Evolutionary conservation across 2,113 vertebrate species (phyloP).

Genomic region (Onychostruthus taczanowskii): DNA sequence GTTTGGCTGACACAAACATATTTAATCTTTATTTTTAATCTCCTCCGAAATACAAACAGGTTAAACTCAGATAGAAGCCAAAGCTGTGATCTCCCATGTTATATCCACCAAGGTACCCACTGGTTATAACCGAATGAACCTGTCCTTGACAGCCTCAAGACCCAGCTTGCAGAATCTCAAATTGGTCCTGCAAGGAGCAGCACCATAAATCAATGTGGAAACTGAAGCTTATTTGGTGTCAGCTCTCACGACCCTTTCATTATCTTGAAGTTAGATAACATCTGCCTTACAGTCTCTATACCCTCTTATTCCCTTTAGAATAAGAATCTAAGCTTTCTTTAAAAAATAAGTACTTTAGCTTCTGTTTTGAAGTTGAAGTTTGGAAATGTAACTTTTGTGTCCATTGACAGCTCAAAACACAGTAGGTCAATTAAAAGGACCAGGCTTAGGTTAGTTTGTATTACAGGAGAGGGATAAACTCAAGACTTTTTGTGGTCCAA

Average conservation of each 20-base stretch:
- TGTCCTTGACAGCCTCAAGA: background rate
- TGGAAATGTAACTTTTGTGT: background rate
- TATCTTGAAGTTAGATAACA: background rate
- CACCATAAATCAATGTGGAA: background rate
- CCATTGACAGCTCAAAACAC: background rate
- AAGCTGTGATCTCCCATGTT: background rate
- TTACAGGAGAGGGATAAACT: background rate
- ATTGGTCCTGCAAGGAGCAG: background rate
- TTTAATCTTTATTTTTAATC: background rate
- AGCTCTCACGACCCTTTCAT: background rate
- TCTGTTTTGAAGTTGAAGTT: background rate
- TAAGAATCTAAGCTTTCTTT: background rate
- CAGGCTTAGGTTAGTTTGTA: background rate
- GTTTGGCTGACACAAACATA: background rate
- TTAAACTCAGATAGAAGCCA: background rate
- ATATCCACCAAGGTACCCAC: background rate
- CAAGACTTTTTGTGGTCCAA: background rate
- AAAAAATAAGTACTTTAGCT: background rate
- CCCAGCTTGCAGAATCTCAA: background rate
- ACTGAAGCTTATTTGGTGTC: background rate
- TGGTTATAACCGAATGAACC: background rate
- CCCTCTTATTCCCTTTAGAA: background rate
- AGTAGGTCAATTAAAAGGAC: background rate
- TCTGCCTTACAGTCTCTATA: background rate
- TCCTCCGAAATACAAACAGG: background rate